These are phyloP conservation scores for Engystomops pustulosus DNA, from an alignment of 2,113 vertebrate species.

Conservation along the genomic window DNA sequence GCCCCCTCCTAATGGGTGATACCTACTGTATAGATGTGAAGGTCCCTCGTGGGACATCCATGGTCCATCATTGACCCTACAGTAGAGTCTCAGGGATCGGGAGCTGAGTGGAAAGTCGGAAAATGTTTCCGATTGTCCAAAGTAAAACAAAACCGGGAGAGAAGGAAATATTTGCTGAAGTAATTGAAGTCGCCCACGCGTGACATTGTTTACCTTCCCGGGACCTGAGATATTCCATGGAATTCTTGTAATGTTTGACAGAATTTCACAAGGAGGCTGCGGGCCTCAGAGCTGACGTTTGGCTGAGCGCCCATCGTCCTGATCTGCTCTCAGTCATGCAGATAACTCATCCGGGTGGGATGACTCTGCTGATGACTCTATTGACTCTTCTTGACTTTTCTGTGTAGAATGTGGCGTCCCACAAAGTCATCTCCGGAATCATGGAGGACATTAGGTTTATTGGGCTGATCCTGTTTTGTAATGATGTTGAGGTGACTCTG, in stretches of 20 bases:
- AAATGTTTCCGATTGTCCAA: too few species aligned
- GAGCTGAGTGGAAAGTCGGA: too few species aligned
- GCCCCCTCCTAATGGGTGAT: too few species aligned
- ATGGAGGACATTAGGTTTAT: too few species aligned
- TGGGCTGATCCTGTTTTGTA: too few species aligned
- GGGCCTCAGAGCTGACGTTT: background rate
- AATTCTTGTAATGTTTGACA: background rate
- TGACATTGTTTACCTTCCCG: background rate
- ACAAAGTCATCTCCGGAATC: constrained; percentile 17
- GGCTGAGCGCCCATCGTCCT: background rate
- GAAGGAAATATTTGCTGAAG: background rate
- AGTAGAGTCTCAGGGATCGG: too few species aligned
- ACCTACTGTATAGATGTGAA: too few species aligned
- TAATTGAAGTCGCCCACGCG: background rate
- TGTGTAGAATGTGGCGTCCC: background rate
- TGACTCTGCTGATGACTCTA: background rate
- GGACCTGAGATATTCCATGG: background rate
- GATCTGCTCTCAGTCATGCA: constrained; percentile 26
- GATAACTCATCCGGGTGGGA: background rate
- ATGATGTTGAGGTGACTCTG: background rate
- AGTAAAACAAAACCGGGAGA: background rate
- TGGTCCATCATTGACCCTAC: background rate
- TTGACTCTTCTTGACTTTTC: background rate
- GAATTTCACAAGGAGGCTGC: background rate
- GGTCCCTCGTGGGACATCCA: background rate